phyloP scores from a whole-genome alignment of 2,888 invertebrate genomes.

The Osedax frankpressi region DNA sequence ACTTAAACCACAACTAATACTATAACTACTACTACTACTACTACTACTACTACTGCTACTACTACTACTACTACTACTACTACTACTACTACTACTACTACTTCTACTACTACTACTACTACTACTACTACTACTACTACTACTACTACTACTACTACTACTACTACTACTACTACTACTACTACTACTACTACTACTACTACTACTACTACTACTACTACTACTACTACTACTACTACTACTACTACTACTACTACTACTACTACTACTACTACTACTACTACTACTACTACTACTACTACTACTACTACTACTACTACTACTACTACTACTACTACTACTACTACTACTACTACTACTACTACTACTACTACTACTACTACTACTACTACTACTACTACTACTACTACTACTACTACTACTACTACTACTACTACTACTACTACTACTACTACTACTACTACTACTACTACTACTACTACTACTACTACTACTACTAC shows the following conservation, averaged over 20 bases:
- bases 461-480: neutral
- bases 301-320: constrained; percentile 13
- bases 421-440: neutral
- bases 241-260: constrained; percentile 5
- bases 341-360: constrained; percentile 12
- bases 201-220: constrained; percentile 2
- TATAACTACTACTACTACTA: constrained; percentile 5
- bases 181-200: neutral
- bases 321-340: constrained; percentile 10
- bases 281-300: constrained; percentile 11
- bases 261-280: constrained; percentile 8
- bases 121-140: neutral
- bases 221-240: constrained; percentile 1
- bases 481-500: neutral
- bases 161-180: neutral
- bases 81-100: neutral
- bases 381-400: constrained; percentile 8
- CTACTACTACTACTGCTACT: constrained; percentile 5
- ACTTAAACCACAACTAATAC: neutral
- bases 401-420: constrained; percentile 3
- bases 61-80: constrained; percentile 1
- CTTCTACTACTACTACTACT: neutral
- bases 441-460: neutral
- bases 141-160: neutral
- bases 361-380: constrained; percentile 13